A percentile compares a stretch with the other conserved stretches of the same genome.
Evolutionary conservation across 2,888 invertebrate species (phyloP).

Genomic region (Diarsia rubi): DNA sequence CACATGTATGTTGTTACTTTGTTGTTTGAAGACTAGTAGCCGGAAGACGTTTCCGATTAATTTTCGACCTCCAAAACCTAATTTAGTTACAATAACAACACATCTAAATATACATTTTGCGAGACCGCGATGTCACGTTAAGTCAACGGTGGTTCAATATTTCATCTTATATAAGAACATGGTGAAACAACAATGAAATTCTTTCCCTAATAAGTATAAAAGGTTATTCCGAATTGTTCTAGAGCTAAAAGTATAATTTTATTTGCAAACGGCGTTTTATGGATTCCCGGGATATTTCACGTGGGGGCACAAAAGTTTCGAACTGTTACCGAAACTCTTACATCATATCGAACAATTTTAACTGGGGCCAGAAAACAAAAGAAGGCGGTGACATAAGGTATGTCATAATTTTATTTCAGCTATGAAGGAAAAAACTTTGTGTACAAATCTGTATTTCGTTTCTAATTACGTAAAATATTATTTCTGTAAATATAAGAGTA

Average conservation of each 20-base stretch:
- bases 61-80: neutral
- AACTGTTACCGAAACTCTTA: constrained; percentile 16
- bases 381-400: constrained; percentile 7
- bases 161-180: neutral
- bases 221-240: constrained; percentile 1
- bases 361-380: neutral
- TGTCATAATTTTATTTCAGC: neutral
- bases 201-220: constrained; percentile 7
- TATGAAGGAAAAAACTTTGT: neutral
- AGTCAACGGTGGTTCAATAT: neutral
- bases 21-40: too few species aligned
- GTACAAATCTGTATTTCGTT: neutral
- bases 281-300: constrained; percentile 28
- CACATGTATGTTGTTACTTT: too few species aligned
- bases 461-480: neutral
- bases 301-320: constrained; percentile 23
- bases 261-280: constrained; percentile 8
- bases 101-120: neutral
- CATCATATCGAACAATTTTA: constrained; percentile 27
- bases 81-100: neutral
- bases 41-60: too few species aligned
- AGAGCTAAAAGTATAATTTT: constrained; percentile 16
- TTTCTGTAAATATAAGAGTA: neutral
- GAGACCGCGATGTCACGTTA: constrained; percentile 25
- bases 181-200: constrained; percentile 11